Conservation (phyloP, 1,140 invertebrate genomes). For the Heliothis virescens region DNA sequence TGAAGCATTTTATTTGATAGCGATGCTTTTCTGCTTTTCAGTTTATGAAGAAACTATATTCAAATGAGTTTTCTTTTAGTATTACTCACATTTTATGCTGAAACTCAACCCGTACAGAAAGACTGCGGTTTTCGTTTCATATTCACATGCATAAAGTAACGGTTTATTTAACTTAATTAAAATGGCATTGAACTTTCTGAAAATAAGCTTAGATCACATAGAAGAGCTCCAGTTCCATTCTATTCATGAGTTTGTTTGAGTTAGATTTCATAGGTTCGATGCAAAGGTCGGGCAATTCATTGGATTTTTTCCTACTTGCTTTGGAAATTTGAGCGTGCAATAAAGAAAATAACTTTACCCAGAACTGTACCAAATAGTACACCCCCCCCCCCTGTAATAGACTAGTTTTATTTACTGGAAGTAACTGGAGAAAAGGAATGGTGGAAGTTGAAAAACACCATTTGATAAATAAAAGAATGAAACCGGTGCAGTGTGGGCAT, state of each 20-base stretch:
- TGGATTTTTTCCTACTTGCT: neutral
- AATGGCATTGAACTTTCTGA: no score
- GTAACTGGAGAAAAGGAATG: no score
- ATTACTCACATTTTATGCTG: neutral
- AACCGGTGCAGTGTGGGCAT: neutral
- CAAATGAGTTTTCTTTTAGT: neutral
- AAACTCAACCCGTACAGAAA: slow-evolving; percentile 1
- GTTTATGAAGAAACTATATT: slow-evolving; percentile 17
- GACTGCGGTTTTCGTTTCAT: slow-evolving; percentile 4
- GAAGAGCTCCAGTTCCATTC: no score
- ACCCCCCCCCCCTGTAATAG: no score
- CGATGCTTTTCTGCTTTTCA: neutral
- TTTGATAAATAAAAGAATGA: slow-evolving; percentile 30
- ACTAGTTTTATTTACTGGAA: no score
- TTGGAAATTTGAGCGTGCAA: neutral
- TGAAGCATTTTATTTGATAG: neutral
- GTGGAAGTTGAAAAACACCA: neutral
- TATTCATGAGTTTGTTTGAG: no score
- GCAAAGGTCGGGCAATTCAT: no score
- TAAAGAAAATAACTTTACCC: no score
- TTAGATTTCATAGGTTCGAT: no score
- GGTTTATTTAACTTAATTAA: no score
- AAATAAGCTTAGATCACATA: no score
- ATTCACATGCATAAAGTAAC: neutral
- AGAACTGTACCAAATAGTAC: no score